A percentile compares a stretch with the other conserved stretches of the same genome.
phyloP scores from a whole-genome alignment of 1,140 invertebrate genomes.

The Coboldia fuscipes region DNA sequence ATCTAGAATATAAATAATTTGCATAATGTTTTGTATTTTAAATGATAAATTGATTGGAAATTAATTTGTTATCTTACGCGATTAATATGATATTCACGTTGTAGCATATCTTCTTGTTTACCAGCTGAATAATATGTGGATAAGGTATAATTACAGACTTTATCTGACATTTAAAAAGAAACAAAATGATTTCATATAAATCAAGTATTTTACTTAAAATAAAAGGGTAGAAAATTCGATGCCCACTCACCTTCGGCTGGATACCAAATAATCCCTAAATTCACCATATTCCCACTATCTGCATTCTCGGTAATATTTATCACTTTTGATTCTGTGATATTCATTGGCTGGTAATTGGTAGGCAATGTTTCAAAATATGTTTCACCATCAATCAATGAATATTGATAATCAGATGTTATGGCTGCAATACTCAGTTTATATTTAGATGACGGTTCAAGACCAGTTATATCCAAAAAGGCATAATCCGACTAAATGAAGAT shows the following conservation, averaged over 20 bases:
- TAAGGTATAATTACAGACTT: background rate
- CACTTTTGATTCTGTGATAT: too few species aligned
- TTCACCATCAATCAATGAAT: background rate
- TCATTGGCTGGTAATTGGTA: too few species aligned
- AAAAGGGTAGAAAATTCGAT: too few species aligned
- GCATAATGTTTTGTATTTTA: too few species aligned
- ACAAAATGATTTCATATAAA: background rate
- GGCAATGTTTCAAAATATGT: too few species aligned
- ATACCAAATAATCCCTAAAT: background rate
- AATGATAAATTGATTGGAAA: too few species aligned
- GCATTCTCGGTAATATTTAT: too few species aligned
- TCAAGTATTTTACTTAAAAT: background rate
- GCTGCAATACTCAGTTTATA: background rate
- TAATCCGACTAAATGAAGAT: too few species aligned
- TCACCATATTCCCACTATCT: background rate
- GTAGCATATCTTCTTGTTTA: background rate
- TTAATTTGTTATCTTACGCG: background rate
- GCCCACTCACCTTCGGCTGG: conserved; percentile 1
- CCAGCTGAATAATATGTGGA: background rate
- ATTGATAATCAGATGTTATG: background rate
- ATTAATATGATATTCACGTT: background rate
- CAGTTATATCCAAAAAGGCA: too few species aligned
- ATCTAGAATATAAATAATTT: too few species aligned
- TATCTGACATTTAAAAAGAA: background rate
- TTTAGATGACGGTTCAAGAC: background rate